phyloP scores from a whole-genome alignment of 2,113 vertebrate species.

The Daboia siamensis region DNA sequence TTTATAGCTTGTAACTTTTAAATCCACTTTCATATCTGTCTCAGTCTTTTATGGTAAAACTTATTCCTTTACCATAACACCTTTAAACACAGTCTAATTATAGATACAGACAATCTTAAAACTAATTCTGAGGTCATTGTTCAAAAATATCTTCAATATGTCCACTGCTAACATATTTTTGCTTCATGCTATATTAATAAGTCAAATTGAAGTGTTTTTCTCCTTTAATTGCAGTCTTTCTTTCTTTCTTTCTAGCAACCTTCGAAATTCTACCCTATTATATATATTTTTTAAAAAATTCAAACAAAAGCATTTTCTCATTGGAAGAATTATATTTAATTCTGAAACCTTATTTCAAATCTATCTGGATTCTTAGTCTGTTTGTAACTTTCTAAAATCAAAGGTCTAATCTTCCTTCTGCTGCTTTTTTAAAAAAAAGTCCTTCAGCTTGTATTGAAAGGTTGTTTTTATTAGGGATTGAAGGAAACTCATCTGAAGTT shows the following conservation, averaged over 20 bases:
- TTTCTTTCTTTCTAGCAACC: neutral
- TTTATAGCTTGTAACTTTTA: too few species aligned
- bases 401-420: neutral
- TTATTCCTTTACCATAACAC: too few species aligned
- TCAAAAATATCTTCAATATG: neutral
- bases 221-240: neutral
- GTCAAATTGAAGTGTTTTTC: neutral
- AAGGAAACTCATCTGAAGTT: neutral
- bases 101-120: too few species aligned
- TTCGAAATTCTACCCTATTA: neutral
- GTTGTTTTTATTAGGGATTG: neutral
- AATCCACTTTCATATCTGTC: neutral
- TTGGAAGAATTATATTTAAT: neutral
- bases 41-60: neutral
- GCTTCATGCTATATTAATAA: neutral
- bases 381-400: neutral
- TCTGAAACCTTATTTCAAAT: neutral
- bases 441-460: neutral
- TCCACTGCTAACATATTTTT: neutral
- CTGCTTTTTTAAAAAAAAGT: neutral
- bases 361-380: neutral
- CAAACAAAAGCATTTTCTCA: neutral
- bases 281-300: neutral
- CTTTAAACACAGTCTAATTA: too few species aligned
- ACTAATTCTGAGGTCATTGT: too few species aligned